Evolutionary conservation across 2,797 vertebrate species (phyloP), one percentile per base, ranked within the genome.

Genomic region (Hipposideros larvatus): DNA sequence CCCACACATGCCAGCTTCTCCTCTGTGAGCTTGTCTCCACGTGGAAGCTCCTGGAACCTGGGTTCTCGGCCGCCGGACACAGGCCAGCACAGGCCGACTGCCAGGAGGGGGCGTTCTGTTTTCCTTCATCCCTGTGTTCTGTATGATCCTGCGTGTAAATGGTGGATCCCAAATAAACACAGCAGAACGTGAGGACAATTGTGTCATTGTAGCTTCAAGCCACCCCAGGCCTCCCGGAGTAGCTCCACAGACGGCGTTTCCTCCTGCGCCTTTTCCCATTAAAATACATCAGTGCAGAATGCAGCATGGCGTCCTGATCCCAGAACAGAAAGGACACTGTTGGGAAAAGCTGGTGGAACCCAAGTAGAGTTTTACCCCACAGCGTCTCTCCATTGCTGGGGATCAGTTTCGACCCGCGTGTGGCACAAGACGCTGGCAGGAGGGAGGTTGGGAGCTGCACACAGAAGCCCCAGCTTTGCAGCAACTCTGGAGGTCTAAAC

Each of bases 21-120:
- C 77, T 46, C 15, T 9, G 57, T 4, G 1, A 26, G 63, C 22
- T 0, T 5, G 3, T 8, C 53, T 16, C 18, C 24, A 15, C n/a
- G 0, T 0, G 2, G 66, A 79, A 9, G 5, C 4, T 4, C 10
- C 0, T 9, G 2, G 1, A 34, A 22, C 61, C 34, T 0, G 19
- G 34, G 18, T 37, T 2, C n/a, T n/a, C 2, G 22, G 51, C 19
- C 5, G 31, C 63, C 63, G 1, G 63, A 15, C 37, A 37, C 37
- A 37, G 37, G 37, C 37, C 37, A 9, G 43, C 68, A 41, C 70
- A 46, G 70, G 41, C 41, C 8, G n/a, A 18, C 37, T 73, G 41
- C 41, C 2, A 6, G 24, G 70, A 21, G 37, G 37, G 68, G 0
- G 3, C 41, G 4, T 7, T 26, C 26, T 14, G 7, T 26, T 11